Evolutionary conservation across 2,113 vertebrate species (phyloP).

Genomic region (Peromyscus leucopus): DNA sequence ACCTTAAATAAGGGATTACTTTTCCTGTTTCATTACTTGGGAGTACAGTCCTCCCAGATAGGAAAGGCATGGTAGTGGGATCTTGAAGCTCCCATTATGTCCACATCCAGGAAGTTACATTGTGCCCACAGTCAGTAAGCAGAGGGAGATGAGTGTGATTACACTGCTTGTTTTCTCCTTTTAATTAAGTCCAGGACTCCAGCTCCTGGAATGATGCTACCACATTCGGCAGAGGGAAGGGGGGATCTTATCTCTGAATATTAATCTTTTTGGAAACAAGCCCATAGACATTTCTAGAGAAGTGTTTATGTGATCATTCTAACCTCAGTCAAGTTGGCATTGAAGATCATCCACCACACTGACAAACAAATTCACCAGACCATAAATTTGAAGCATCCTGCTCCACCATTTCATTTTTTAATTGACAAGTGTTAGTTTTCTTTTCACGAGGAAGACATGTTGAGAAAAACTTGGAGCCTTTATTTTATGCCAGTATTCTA

Average conservation of each 20-base stretch:
- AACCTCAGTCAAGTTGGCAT: neutral
- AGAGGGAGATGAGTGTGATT: neutral
- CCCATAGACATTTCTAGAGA: too few species aligned
- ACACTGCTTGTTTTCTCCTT: neutral
- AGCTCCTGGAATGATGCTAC: too few species aligned
- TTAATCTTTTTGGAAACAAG: neutral
- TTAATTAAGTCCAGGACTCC: neutral
- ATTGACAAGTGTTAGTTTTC: neutral
- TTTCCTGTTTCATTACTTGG: neutral
- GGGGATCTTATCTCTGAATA: neutral
- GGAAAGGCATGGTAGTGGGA: neutral
- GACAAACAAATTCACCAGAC: too few species aligned
- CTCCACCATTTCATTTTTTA: neutral
- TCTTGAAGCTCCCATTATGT: neutral
- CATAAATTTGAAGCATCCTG: fast-evolving
- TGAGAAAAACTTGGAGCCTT: neutral
- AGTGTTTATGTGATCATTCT: neutral
- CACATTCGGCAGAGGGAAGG: neutral
- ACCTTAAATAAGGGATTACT: neutral
- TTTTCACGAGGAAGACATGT: neutral
- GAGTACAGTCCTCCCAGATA: neutral
- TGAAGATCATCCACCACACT: neutral
- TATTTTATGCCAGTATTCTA: neutral
- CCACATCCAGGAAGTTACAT: neutral
- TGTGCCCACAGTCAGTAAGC: neutral